phyloP scores from a whole-genome alignment of 2,113 vertebrate genomes.

The Forbesichthys agassizii region DNA sequence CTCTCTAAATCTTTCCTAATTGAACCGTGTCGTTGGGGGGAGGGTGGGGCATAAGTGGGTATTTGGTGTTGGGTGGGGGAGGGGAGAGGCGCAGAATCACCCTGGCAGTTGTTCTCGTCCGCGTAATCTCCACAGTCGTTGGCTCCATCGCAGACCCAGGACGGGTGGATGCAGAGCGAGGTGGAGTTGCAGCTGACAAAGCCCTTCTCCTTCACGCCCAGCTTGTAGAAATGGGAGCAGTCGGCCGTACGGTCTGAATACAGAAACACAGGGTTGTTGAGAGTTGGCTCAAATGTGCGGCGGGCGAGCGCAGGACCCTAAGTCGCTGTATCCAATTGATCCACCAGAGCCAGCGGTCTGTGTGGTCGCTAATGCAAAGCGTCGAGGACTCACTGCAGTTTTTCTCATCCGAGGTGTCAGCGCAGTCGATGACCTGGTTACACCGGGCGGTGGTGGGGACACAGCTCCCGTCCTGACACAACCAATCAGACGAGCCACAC shows the following conservation, averaged over 20 bases:
- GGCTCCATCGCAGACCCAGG: constrained; percentile 95
- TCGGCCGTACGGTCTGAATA: constrained; percentile 84
- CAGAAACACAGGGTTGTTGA: constrained; percentile 35
- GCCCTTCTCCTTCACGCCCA: constrained; percentile 89
- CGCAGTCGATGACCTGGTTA: constrained; percentile 95
- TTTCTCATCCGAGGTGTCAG: constrained; percentile 94
- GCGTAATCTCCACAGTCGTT: constrained; percentile 98
- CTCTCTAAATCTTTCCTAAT: constrained; percentile 44
- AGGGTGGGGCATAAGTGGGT: neutral
- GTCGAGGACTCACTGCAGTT: constrained; percentile 86
- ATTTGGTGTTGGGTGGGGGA: too few species aligned
- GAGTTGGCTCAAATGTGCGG: neutral
- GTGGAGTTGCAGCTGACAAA: constrained; percentile 96
- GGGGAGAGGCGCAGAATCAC: constrained; percentile 71
- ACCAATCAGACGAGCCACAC: constrained; percentile 85
- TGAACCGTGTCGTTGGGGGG: constrained; percentile 16
- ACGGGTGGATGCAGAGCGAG: constrained; percentile 91
- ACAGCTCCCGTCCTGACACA: constrained; percentile 88
- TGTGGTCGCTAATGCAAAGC: constrained; percentile 21
- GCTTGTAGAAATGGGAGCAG: constrained; percentile 92
- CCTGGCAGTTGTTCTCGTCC: constrained; percentile 94
- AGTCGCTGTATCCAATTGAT: constrained; percentile 20
- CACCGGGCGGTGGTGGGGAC: constrained; percentile 87
- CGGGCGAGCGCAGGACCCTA: constrained; percentile 12
- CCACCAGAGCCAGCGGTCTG: neutral